Evolutionary conservation across 2,888 invertebrate species (phyloP).

Genomic region (Epirrhoe alternata): DNA sequence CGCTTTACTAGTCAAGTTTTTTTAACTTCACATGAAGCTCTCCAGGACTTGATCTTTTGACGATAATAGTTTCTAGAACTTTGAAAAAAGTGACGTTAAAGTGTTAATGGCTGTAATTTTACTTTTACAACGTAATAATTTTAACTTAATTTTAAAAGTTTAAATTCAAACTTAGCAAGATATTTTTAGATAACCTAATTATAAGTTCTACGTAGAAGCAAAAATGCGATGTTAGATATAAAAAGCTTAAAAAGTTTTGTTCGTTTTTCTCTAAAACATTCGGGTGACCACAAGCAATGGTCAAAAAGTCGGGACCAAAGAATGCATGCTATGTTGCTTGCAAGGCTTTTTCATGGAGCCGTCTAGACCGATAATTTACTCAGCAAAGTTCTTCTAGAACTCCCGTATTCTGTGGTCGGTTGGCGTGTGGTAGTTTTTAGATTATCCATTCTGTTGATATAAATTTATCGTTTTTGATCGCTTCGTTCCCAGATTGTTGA

Average conservation of each 20-base stretch:
- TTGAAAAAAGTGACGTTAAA: not conserved
- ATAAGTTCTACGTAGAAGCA: not conserved
- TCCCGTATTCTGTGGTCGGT: slow-evolving; percentile 22
- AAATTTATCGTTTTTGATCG: slow-evolving; percentile 4
- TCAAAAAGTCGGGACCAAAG: slow-evolving; percentile 6
- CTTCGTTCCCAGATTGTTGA: not conserved
- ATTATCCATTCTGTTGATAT: not conserved
- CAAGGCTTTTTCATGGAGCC: slow-evolving; percentile 27
- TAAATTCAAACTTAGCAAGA: not conserved
- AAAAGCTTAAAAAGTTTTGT: not conserved
- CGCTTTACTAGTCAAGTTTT: slow-evolving; percentile 6
- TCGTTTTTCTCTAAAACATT: not conserved
- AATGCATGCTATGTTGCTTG: slow-evolving; percentile 19
- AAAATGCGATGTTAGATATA: not conserved
- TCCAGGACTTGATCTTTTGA: not conserved
- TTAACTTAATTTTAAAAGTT: not conserved
- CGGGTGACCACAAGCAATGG: slow-evolving; percentile 3
- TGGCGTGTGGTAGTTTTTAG: slow-evolving; percentile 5
- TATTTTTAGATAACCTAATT: not conserved
- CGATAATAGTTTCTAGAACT: slow-evolving; percentile 1
- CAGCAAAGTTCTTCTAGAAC: slow-evolving; percentile 27
- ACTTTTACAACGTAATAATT: not conserved
- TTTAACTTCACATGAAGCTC: slow-evolving; percentile 8
- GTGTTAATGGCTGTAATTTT: slow-evolving; percentile 1
- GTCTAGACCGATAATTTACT: slow-evolving; percentile 36